Conservation (phyloP, 2,113 vertebrate genomes). For the Xenopus laevis region DNA sequence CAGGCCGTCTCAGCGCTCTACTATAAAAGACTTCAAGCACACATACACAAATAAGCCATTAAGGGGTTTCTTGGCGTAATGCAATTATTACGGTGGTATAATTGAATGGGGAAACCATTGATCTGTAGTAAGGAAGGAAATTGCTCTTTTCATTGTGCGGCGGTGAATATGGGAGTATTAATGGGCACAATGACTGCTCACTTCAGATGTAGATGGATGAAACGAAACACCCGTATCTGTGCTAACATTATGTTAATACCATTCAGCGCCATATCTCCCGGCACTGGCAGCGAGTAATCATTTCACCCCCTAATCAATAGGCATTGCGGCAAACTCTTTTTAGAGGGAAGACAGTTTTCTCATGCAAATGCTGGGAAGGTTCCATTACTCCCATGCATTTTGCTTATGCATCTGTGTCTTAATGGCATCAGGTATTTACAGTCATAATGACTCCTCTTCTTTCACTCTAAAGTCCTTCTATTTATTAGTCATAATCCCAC, state of each 20-base stretch:
- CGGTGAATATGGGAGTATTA: constrained; percentile 87
- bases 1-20: constrained; percentile 61
- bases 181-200: constrained; percentile 88
- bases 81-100: constrained; percentile 97
- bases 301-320: too few relatives aligned
- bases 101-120: constrained; percentile 98
- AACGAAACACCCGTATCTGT: constrained; percentile 74
- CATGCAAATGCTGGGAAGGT: too few relatives aligned
- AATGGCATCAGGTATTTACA: too few relatives aligned
- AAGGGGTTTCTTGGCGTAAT: constrained; percentile 82
- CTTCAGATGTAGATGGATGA: constrained; percentile 81
- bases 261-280: constrained; percentile 78
- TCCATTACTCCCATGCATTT: too few relatives aligned
- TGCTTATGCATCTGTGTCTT: too few relatives aligned
- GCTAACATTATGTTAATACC: constrained; percentile 81
- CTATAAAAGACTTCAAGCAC: constrained; percentile 65
- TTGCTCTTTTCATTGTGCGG: constrained; percentile 94
- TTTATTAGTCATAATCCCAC: too few relatives aligned
- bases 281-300: too few relatives aligned
- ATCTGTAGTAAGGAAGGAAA: constrained; percentile 96
- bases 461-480: too few relatives aligned
- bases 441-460: too few relatives aligned
- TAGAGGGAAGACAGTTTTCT: too few relatives aligned
- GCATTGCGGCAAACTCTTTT: too few relatives aligned
- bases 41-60: constrained; percentile 78